Percentiles rank a stretch among this genome's conserved stretches.
Evolutionary conservation across 2,113 vertebrate species (phyloP).

Genomic region (Aphelocoma coerulescens): DNA sequence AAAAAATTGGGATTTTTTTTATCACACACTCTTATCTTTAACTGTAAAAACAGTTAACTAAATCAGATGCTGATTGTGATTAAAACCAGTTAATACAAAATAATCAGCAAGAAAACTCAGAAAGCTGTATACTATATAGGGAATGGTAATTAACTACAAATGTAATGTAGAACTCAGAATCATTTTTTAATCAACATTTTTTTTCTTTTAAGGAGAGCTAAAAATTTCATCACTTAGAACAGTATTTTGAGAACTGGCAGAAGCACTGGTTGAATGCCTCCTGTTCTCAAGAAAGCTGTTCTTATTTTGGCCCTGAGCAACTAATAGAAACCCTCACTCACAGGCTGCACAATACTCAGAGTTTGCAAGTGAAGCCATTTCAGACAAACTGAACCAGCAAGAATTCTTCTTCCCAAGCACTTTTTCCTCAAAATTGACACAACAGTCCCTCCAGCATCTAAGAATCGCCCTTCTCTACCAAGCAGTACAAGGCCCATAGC

Average conservation of each 20-base stretch:
- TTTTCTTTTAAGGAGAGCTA: not conserved
- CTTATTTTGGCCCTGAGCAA: not conserved
- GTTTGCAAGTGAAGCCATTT: not conserved
- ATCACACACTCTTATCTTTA: not conserved
- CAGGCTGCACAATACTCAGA: not conserved
- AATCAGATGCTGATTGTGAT: not conserved
- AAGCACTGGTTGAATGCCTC: not conserved
- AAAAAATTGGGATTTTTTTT: not conserved
- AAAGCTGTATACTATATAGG: not conserved
- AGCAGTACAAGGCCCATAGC: fast-evolving
- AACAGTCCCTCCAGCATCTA: not conserved
- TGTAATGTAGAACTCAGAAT: fast-evolving
- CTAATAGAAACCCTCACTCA: not conserved
- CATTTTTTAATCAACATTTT: not conserved
- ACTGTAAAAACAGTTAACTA: not conserved
- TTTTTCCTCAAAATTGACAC: not conserved
- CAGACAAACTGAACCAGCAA: not conserved
- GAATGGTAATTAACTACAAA: not conserved
- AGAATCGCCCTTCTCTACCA: not conserved
- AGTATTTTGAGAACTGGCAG: not conserved
- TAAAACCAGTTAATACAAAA: not conserved
- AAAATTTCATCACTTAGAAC: not conserved
- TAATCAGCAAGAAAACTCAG: not conserved
- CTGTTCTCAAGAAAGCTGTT: not conserved
- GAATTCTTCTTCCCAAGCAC: not conserved